Conservation (phyloP, 2,113 vertebrate species). For the Psilopsiagon aurifrons region DNA sequence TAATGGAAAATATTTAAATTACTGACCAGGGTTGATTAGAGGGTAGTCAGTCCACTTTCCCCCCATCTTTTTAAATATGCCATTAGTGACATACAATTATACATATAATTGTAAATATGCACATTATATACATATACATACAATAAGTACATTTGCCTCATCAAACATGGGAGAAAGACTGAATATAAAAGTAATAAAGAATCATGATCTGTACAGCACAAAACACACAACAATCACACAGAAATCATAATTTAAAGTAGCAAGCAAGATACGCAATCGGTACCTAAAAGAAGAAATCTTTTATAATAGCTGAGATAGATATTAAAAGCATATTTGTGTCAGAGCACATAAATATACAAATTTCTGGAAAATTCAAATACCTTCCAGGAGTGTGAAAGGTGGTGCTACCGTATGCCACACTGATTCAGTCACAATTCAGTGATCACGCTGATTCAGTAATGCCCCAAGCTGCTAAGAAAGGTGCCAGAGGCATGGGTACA, state of each 20-base stretch:
- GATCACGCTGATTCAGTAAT: not conserved
- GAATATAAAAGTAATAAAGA: not conserved
- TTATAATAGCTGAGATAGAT: not conserved
- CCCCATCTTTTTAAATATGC: not conserved
- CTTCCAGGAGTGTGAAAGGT: too few species aligned
- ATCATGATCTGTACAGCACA: not conserved
- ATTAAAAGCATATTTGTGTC: not conserved
- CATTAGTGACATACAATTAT: not conserved
- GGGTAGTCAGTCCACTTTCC: not conserved
- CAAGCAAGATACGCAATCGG: not conserved
- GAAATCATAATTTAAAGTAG: not conserved
- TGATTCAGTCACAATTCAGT: not conserved
- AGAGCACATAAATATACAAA: not conserved
- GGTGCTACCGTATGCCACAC: not conserved
- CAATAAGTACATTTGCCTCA: not conserved
- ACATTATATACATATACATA: not conserved
- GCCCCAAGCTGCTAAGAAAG: not conserved
- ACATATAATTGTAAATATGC: not conserved
- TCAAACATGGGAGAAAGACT: not conserved
- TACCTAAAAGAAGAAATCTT: not conserved
- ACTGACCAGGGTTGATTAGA: constrained; percentile 20
- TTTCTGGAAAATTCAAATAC: not conserved
- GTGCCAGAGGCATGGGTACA: not conserved
- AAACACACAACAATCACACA: not conserved
- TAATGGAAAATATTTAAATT: constrained; percentile 66